Conservation (phyloP, 2,113 vertebrate genomes). For the Embiotoca jacksoni region DNA sequence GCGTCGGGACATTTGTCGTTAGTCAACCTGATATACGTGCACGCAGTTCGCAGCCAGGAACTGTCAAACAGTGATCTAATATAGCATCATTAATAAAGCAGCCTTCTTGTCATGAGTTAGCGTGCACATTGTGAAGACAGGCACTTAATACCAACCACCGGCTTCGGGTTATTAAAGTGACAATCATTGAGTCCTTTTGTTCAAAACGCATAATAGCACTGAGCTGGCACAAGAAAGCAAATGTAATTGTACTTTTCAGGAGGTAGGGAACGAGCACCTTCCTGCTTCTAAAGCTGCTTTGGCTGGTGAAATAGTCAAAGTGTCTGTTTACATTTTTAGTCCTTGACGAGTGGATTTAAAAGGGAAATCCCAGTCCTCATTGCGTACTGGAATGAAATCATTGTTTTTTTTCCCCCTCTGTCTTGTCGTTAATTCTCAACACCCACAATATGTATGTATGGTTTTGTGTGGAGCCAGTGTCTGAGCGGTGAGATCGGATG, state of each 20-base stretch:
- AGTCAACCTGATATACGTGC: conserved; percentile 9
- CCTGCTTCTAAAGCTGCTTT: not conserved
- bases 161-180: not conserved
- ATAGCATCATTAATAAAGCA: conserved; percentile 39
- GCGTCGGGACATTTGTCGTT: not conserved
- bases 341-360: not conserved
- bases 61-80: conserved; percentile 31
- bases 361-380: conserved; percentile 5
- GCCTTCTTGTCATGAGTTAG: conserved; percentile 15
- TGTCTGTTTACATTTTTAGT: not conserved
- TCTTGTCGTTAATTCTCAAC: conserved; percentile 40
- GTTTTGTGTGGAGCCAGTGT: conserved; percentile 54
- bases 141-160: not conserved
- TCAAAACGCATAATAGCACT: not conserved
- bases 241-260: conserved; percentile 11
- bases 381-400: conserved; percentile 32
- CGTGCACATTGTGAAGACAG: not conserved
- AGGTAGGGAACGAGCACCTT: not conserved
- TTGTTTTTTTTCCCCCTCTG: conserved; percentile 10
- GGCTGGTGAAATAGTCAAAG: not conserved
- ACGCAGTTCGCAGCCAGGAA: conserved; percentile 19
- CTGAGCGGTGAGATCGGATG: conserved; percentile 47
- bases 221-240: not conserved
- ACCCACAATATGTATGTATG: conserved; percentile 34
- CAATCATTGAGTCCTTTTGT: conserved; percentile 20